A percentile compares a stretch with the other conserved stretches of the same genome.
Conservation (phyloP, 2,797 vertebrate species). For the Manis pentadactyla region DNA sequence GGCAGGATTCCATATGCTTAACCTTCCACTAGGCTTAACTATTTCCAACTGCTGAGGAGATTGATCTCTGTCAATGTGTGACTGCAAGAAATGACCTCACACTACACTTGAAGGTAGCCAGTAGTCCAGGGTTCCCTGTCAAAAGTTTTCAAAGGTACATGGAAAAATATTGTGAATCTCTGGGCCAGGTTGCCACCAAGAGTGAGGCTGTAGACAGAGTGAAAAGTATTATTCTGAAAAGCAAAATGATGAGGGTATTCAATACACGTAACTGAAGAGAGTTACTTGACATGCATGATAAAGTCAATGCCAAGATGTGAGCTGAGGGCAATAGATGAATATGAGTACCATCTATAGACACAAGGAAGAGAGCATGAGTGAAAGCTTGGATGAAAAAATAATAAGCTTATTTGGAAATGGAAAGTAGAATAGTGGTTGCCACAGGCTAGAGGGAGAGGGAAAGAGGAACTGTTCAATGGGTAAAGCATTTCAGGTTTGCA, state of each 20-base stretch:
- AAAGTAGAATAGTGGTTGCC: background rate
- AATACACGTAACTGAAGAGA: background rate
- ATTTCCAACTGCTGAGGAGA: slow-evolving; percentile 21
- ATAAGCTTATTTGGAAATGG: background rate
- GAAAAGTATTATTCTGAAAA: background rate
- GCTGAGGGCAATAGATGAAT: background rate
- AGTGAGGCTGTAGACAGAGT: background rate
- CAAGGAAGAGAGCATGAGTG: background rate
- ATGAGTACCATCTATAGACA: background rate
- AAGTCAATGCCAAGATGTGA: background rate
- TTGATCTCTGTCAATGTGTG: background rate
- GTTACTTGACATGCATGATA: background rate
- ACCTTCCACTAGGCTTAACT: slow-evolving; percentile 61
- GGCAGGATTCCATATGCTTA: slow-evolving; percentile 65
- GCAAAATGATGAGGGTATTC: background rate
- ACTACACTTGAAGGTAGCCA: background rate
- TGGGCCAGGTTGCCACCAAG: background rate
- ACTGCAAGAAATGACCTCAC: background rate
- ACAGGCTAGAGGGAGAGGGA: background rate
- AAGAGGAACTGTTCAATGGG: background rate
- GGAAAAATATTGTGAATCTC: background rate
- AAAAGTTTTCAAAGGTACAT: slow-evolving; percentile 20
- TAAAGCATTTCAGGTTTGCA: background rate
- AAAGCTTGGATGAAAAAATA: background rate
- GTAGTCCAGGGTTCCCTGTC: background rate